These are phyloP conservation scores for Zingel zingel DNA, from an alignment of 2,113 vertebrate genomes.

Conservation along the genomic window DNA sequence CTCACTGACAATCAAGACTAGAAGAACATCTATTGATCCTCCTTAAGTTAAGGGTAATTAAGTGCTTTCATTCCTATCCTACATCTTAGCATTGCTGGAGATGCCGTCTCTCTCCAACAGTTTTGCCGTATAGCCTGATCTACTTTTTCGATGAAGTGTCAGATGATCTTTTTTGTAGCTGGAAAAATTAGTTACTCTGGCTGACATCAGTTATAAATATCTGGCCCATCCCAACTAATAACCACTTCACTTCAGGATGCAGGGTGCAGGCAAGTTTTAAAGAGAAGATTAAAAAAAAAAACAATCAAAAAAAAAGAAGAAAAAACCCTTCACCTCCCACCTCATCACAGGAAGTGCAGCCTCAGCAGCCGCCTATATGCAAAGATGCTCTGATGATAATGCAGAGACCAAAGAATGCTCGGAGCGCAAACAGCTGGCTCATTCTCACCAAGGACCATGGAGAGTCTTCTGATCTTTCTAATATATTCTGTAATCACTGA, in stretches of 20 bases:
- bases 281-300: conserved; percentile 50
- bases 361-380: conserved; percentile 71
- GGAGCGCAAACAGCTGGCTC: conserved; percentile 72
- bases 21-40: conserved; percentile 40
- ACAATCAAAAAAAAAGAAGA: conserved; percentile 35
- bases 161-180: conserved; percentile 18
- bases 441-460: conserved; percentile 59
- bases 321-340: conserved; percentile 31
- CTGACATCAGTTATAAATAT: conserved; percentile 48
- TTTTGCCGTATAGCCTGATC: conserved; percentile 34
- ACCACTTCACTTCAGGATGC: conserved; percentile 60
- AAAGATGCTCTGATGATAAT: conserved; percentile 64
- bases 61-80: conserved; percentile 43
- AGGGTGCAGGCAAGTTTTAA: conserved; percentile 39
- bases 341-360: conserved; percentile 73
- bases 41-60: conserved; percentile 44
- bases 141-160: conserved; percentile 40
- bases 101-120: conserved; percentile 42
- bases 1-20: conserved; percentile 27
- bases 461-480: conserved; percentile 72
- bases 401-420: conserved; percentile 68
- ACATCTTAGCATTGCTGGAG: conserved; percentile 3
- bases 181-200: conserved; percentile 20
- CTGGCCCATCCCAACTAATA: conserved; percentile 51
- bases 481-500: conserved; percentile 74